Evolutionary conservation across 1,140 invertebrate species (phyloP).

Genomic region (Periplaneta americana): DNA sequence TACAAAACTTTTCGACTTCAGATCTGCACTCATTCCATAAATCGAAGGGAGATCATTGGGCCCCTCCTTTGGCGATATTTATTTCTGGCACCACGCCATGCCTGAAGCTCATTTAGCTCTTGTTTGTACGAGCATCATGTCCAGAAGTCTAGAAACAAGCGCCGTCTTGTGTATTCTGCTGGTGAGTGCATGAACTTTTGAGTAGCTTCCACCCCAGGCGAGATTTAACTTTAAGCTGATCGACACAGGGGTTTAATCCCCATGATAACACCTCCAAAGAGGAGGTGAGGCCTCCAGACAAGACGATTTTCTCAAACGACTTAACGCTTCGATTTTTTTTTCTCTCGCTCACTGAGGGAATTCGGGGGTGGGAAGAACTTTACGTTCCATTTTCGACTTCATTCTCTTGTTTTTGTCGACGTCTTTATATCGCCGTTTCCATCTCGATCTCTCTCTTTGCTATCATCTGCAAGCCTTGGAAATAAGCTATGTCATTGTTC

Average conservation of each 20-base stretch:
- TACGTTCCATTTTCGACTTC: background rate
- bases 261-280: background rate
- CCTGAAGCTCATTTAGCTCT: background rate
- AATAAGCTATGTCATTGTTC: background rate
- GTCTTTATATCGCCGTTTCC: background rate
- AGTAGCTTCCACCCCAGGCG: background rate
- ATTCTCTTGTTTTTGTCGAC: background rate
- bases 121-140: background rate
- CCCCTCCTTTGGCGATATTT: no score
- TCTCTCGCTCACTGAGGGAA: background rate
- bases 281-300: background rate
- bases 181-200: background rate
- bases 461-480: background rate
- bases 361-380: background rate
- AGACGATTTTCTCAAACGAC: background rate
- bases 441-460: background rate
- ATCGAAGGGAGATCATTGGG: no score
- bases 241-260: background rate
- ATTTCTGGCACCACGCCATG: background rate
- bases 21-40: no score
- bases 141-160: background rate
- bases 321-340: background rate
- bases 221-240: background rate
- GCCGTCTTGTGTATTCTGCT: background rate
- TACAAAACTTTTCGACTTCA: no score